Percentiles rank a stretch among this genome's conserved stretches.
These are phyloP conservation scores for Orthonychiurus folsomi DNA, from an alignment of 2,888 invertebrate species.

Conservation along the genomic window DNA sequence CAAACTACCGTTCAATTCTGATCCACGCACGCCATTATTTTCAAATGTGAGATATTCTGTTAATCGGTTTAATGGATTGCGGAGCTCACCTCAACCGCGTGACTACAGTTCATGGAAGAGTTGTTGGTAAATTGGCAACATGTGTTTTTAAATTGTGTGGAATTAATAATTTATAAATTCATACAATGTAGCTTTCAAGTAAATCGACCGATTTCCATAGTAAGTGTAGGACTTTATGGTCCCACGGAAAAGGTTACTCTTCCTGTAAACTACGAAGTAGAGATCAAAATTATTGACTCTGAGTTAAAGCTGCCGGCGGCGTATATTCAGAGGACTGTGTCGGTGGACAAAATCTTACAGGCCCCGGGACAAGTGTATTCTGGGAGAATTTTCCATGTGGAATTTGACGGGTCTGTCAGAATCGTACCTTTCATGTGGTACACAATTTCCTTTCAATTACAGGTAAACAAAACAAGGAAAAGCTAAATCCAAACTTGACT, in stretches of 20 bases:
- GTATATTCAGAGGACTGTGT: neutral
- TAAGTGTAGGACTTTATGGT: neutral
- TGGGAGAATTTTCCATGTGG: neutral
- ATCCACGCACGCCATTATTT: neutral
- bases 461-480: neutral
- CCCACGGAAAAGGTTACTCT: neutral
- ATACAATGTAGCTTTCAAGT: neutral
- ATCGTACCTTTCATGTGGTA: neutral
- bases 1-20: neutral
- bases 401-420: neutral
- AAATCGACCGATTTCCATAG: neutral
- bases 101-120: neutral
- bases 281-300: neutral
- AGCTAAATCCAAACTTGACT: neutral
- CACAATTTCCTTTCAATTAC: neutral
- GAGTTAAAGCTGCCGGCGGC: neutral
- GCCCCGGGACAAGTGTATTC: neutral
- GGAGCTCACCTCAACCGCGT: neutral
- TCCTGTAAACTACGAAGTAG: neutral
- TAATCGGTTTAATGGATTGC: neutral
- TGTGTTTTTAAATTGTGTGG: too few relatives aligned
- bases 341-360: too few relatives aligned
- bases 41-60: neutral
- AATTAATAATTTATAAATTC: too few relatives aligned
- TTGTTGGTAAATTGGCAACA: neutral